These are phyloP conservation scores for Neogobius melanostomus DNA, from an alignment of 2,113 vertebrate species.

Conservation along the genomic window DNA sequence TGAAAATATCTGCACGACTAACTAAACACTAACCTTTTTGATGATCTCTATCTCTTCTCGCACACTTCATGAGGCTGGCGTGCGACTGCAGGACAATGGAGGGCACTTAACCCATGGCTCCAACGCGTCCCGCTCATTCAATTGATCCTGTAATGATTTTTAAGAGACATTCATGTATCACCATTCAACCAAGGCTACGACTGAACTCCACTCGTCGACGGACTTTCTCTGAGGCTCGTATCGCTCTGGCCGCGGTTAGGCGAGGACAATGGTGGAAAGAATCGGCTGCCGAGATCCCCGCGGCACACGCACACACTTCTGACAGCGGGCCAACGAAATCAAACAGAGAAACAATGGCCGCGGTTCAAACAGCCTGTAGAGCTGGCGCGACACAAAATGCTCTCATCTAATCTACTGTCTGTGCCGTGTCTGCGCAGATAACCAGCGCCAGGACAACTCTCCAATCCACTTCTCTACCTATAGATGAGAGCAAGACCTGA, in stretches of 20 bases:
- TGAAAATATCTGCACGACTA: too few relatives aligned
- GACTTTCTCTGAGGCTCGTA: neutral
- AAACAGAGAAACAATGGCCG: constrained; percentile 27
- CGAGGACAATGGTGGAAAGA: constrained; percentile 2
- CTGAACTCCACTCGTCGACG: neutral
- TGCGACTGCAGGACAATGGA: too few relatives aligned
- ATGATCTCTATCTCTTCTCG: too few relatives aligned
- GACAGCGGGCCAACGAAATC: constrained; percentile 26
- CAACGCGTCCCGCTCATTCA: too few relatives aligned
- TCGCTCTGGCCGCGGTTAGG: neutral
- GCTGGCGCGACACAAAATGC: constrained; percentile 6
- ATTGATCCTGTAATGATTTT: neutral
- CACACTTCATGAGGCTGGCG: too few relatives aligned
- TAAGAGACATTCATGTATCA: neutral
- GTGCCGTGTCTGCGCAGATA: constrained; percentile 12
- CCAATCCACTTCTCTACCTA: neutral
- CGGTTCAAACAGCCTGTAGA: constrained; percentile 18
- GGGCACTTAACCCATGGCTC: too few relatives aligned
- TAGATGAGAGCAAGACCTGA: neutral
- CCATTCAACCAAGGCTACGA: neutral
- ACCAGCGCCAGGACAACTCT: neutral
- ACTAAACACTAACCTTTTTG: too few relatives aligned
- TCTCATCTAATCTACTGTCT: constrained; percentile 17
- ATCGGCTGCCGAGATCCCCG: neutral
- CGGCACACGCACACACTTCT: constrained; percentile 5